phyloP scores from a whole-genome alignment of 1,140 invertebrate species.

The Mya arenaria region DNA sequence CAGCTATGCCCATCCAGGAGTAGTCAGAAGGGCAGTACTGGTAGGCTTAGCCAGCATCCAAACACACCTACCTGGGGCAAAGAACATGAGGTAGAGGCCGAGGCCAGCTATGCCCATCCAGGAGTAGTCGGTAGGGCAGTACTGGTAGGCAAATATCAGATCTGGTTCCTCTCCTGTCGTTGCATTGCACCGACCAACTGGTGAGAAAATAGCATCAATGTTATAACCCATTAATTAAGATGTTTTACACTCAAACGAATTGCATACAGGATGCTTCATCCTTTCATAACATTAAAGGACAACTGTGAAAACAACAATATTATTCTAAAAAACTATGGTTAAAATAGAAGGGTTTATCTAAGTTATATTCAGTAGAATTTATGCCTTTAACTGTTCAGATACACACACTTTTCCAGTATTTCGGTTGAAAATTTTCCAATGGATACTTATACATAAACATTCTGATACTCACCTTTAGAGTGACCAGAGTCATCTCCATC shows the following conservation, averaged over 20 bases:
- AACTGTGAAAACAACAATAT: no score
- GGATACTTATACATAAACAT: no score
- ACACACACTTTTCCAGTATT: no score
- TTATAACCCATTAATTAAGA: not conserved
- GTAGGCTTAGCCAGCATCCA: no score
- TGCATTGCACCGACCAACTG: conserved; percentile 68
- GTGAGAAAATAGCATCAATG: not conserved
- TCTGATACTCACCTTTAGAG: conserved; percentile 61
- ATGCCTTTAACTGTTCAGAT: no score
- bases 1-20: conserved; percentile 82
- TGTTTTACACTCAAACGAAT: not conserved
- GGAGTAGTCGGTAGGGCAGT: conserved; percentile 82
- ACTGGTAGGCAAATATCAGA: conserved; percentile 77
- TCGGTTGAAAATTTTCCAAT: no score
- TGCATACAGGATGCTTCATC: not conserved
- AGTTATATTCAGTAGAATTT: no score
- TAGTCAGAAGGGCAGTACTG: conserved; percentile 83
- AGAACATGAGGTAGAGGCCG: conserved; percentile 82
- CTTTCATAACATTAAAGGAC: no score
- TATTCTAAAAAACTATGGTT: no score
- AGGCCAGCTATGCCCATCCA: conserved; percentile 83
- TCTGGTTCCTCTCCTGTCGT: conserved; percentile 49
- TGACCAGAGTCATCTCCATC: conserved; percentile 50
- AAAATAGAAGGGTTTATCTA: no score
- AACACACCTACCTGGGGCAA: conserved; percentile 81